A percentile compares a stretch with the other conserved stretches of the same genome.
Evolutionary conservation across 2,888 invertebrate species (phyloP).

Genomic region (Sinopyrophorus schimmeli): DNA sequence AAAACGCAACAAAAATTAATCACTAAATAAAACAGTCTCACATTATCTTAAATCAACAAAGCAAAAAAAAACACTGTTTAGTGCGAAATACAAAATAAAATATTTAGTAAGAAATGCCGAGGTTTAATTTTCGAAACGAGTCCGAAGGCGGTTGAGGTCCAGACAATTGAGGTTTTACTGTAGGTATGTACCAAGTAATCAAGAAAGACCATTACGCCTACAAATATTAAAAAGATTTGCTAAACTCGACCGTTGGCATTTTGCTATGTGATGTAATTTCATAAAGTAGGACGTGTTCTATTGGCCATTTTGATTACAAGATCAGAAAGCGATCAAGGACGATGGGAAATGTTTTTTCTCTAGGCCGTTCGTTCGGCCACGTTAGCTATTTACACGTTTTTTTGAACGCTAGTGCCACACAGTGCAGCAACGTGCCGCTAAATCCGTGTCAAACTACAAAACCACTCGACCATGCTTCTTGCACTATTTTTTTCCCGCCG

Average conservation of each 20-base stretch:
- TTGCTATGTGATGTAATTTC: constrained; percentile 29
- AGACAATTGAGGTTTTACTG: no score
- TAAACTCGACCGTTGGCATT: constrained; percentile 17
- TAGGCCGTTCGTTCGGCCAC: constrained; percentile 31
- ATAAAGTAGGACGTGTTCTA: constrained; percentile 37
- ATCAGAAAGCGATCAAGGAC: constrained; percentile 39
- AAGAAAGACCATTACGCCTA: constrained; percentile 7
- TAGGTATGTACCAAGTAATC: no score
- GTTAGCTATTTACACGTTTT: constrained; percentile 14
- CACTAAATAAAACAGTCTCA: no score
- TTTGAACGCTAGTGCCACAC: neutral
- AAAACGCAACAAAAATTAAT: no score
- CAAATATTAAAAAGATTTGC: constrained; percentile 9
- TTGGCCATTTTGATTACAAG: constrained; percentile 23
- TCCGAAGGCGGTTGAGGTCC: no score
- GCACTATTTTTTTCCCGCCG: neutral
- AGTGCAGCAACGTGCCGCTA: constrained; percentile 3
- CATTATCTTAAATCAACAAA: no score
- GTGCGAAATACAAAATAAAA: no score
- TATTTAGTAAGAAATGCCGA: no score
- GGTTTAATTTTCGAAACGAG: no score
- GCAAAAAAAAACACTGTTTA: no score
- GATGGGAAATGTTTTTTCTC: constrained; percentile 26
- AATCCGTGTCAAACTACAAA: constrained; percentile 1
- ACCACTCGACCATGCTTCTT: neutral